These are phyloP conservation scores for Chiroxiphia lanceolata DNA, from an alignment of 2,797 vertebrate species.

Conservation along the genomic window DNA sequence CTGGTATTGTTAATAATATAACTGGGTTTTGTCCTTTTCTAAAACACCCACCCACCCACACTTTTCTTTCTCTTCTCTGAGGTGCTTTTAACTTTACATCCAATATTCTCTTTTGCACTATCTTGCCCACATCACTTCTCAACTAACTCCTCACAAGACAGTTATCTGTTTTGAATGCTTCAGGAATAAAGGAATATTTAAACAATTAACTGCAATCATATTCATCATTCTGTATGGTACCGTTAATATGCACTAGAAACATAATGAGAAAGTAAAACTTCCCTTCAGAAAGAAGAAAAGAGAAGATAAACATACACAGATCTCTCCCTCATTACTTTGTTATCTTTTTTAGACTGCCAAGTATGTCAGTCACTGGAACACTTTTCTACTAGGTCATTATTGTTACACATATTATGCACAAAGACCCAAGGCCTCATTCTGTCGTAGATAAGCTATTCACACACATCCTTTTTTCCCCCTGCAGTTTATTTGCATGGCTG, in stretches of 20 bases:
- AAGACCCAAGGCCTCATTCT: slow-evolving; percentile 50
- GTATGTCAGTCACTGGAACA: slow-evolving; percentile 17
- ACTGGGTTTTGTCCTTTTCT: background rate
- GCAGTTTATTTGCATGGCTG: slow-evolving; percentile 34
- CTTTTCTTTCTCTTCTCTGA: background rate
- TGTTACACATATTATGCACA: slow-evolving; percentile 5
- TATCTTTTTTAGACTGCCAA: slow-evolving; percentile 33
- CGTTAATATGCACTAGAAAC: background rate
- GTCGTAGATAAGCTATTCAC: slow-evolving; percentile 30
- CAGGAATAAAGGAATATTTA: slow-evolving; percentile 18
- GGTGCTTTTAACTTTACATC: background rate
- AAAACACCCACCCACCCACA: background rate
- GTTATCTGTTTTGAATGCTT: slow-evolving; percentile 26
- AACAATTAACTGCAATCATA: slow-evolving; percentile 29
- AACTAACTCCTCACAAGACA: background rate
- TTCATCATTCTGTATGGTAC: background rate
- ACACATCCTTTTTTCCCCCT: background rate
- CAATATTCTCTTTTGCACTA: background rate
- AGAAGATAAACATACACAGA: slow-evolving; percentile 12
- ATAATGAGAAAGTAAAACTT: slow-evolving; percentile 22
- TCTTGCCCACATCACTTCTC: background rate
- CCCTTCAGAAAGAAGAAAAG: background rate
- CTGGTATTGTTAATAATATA: background rate
- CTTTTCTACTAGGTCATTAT: slow-evolving; percentile 31
- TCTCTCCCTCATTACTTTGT: background rate